Evolutionary conservation across 2,888 invertebrate species (phyloP), one percentile per base, ranked within the genome.

Genomic region (Protophormia terraenovae): DNA sequence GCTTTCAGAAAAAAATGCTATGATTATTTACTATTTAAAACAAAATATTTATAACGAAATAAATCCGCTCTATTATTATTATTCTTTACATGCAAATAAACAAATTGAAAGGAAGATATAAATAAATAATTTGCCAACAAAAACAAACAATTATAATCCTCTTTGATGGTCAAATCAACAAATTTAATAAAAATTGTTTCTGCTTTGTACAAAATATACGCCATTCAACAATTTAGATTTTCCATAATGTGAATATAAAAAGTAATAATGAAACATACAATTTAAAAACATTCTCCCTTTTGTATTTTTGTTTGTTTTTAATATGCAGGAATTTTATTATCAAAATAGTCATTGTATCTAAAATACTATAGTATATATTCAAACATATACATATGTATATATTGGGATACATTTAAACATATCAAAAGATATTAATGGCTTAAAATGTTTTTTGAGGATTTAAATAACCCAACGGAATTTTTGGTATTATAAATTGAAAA

Each of bases 141-240:
- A 3, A 41, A 14, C 27, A 60, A 24, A 47, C n/a, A 60, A 60
- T 47, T 60, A 45, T 67, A 77, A 66, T 77, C 41, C 58, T 45
- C 7, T 58, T 67, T 16, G n/a, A 58, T 67, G 29, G 32, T 67
- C 24, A 58, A 24, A 64, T 76, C 10, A 75, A 64, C 38, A 64
- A 29, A 72, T 60, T 60, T n/a, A 16, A 47, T n/a, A 35, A 19
- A 16, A 22, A 10, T 50, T 47, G 10, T 16, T 64, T 32, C 50
- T 41, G 8, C 8, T n/a, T 38, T 24, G 12, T 10, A 41, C 55
- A 38, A 1, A 58, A 29, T 45, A 45, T 19, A 45, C 1, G 12
- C 50, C 50, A 10, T n/a, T 45, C n/a, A 41, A 64, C 12, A 41
- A 16, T 53, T 55, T n/a, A 24, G 16, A 27, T 24, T 55, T 71